Evolutionary conservation across 2,113 vertebrate species (phyloP), one percentile per base, ranked within the genome.

Genomic region (Chaetodon auriga): DNA sequence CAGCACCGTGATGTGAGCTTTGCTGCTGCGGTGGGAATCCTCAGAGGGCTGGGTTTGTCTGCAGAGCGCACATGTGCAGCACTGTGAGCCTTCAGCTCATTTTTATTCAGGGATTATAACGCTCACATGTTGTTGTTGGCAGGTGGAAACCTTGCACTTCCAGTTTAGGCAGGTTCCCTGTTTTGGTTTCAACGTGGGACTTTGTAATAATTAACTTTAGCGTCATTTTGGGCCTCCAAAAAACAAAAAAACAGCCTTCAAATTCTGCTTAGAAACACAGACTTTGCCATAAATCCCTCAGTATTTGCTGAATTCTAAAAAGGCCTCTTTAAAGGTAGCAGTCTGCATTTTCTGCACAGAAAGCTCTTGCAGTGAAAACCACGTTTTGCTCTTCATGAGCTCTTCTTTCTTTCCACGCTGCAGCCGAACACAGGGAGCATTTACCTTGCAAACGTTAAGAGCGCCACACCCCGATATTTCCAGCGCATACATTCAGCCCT

Each of bases 391-490:
- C 30, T 2, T 15, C 2, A 0, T 48, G 60, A 80, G 16, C 51
- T 2, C 30, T 49, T 38, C 6, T 36, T 12, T 4, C 38, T 11
- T 1, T 21, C 43, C 8, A 5, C n/a, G 10, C 45, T 15, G 10
- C 15, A 43, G 7, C 35, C 6, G 12, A 86, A 92, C 85, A 91
- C 41, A 74, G 76, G 45, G 66, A 78, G 49, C 73, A 58, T 91
- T 92, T 84, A 92, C 89, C 89, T 93, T 88, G 76, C 81, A 90
- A 86, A 88, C 21, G 0, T 69, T 69, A 11, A n/a, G 18, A 45
- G 64, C 60, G 16, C 90, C 93, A 86, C 93, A 88, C 93, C 93
- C 89, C 72, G 35, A 58, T 68, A 18, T 19, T 68, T 82, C 78
- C 87, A 60, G 30, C 48, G 48, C 5, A 58, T 82, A 35, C 21